Conservation (phyloP, 2,797 vertebrate species). For the Myotis findleyi region DNA sequence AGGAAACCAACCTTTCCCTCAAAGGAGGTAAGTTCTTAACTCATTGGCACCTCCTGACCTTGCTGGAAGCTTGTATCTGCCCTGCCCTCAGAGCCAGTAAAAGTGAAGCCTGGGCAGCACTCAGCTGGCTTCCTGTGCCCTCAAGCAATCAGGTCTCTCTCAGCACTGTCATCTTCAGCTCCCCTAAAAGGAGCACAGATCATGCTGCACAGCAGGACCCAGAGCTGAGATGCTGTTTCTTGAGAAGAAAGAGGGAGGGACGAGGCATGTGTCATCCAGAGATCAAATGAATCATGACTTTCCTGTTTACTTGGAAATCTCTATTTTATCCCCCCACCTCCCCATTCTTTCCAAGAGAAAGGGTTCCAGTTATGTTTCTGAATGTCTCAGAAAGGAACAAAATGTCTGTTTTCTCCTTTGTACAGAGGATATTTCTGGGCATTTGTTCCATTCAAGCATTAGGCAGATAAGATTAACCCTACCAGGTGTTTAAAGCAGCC, state of each 20-base stretch:
- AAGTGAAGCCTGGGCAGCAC: not conserved
- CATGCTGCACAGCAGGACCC: not conserved
- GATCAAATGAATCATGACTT: not conserved
- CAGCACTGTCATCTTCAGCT: not conserved
- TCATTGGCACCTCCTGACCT: not conserved
- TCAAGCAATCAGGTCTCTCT: not conserved
- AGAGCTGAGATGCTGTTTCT: not conserved
- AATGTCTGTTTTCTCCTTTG: conserved; percentile 15
- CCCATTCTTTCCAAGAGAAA: conserved; percentile 23
- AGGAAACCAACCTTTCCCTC: not conserved
- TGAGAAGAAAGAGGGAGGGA: not conserved
- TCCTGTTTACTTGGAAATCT: conserved; percentile 37
- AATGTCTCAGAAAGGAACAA: not conserved
- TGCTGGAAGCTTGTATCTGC: not conserved
- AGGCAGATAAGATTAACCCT: not conserved
- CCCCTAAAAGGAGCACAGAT: not conserved
- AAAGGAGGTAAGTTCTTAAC: not conserved
- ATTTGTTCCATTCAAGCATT: not conserved
- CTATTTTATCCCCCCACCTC: not conserved
- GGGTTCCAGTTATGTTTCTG: not conserved
- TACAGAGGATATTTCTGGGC: not conserved
- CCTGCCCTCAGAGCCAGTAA: not conserved
- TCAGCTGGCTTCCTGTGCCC: not conserved
- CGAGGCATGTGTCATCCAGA: not conserved
- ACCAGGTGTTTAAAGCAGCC: not conserved